A percentile compares a stretch with the other conserved stretches of the same genome.
Evolutionary conservation across 2,113 vertebrate genomes (phyloP).

Genomic region (Cygnus buccinator): DNA sequence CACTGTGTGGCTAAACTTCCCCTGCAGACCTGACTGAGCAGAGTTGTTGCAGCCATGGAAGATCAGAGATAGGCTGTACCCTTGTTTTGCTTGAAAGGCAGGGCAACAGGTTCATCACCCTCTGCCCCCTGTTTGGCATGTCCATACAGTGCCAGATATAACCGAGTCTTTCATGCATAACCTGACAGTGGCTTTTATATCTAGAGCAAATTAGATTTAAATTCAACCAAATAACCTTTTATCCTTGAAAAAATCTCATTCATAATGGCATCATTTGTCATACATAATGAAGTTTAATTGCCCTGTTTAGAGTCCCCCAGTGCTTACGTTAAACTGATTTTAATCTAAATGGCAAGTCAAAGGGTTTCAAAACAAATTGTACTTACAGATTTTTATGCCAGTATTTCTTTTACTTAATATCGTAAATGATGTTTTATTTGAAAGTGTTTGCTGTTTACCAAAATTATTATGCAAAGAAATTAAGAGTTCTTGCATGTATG

Average conservation of each 20-base stretch:
- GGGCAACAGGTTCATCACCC: neutral
- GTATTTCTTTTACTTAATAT: neutral
- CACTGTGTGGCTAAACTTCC: neutral
- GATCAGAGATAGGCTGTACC: neutral
- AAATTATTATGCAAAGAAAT: conserved; percentile 36
- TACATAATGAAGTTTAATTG: conserved; percentile 37
- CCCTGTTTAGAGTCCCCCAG: neutral
- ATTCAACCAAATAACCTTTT: neutral
- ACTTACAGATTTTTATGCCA: neutral
- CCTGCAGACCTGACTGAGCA: rapidly evolving
- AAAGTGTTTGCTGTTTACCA: conserved; percentile 10
- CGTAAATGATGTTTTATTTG: neutral
- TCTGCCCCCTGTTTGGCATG: neutral
- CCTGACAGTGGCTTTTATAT: neutral
- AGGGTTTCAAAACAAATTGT: neutral
- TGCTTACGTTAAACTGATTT: neutral
- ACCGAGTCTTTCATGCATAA: neutral
- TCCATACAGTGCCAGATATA: neutral
- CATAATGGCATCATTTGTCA: conserved; percentile 22
- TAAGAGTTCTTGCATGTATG: neutral
- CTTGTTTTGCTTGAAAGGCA: neutral
- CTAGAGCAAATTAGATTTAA: neutral
- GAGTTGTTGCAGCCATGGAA: neutral
- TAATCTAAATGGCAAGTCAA: conserved; percentile 10
- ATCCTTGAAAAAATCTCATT: neutral